Percentiles rank a stretch among this genome's conserved stretches.
These are phyloP conservation scores for Hoplodrina blanda DNA, from an alignment of 2,888 invertebrate species.

Conservation along the genomic window DNA sequence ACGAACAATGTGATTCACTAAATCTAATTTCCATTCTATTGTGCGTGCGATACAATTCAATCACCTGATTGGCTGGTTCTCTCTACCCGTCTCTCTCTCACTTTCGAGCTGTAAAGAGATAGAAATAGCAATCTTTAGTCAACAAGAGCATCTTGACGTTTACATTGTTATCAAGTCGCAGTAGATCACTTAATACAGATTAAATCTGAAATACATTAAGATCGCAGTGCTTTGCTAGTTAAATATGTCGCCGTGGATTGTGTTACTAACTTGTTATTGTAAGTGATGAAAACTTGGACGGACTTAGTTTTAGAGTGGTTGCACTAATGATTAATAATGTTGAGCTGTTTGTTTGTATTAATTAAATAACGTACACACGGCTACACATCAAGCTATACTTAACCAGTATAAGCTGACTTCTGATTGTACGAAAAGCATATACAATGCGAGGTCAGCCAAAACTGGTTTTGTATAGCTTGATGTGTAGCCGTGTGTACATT, in stretches of 20 bases:
- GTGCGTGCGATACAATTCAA: constrained; percentile 63
- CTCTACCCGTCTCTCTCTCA: constrained; percentile 37
- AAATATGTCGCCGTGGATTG: constrained; percentile 43
- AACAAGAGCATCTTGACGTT: constrained; percentile 49
- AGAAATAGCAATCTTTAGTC: constrained; percentile 37
- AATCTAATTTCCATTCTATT: constrained; percentile 65
- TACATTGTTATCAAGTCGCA: constrained; percentile 57
- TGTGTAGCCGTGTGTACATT: no score
- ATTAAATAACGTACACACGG: no score
- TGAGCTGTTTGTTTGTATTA: constrained; percentile 7
- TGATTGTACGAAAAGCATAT: no score
- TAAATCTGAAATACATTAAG: constrained; percentile 59
- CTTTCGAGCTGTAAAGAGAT: constrained; percentile 25
- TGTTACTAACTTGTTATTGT: constrained; percentile 36
- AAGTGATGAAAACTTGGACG: constrained; percentile 16
- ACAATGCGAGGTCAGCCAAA: no score
- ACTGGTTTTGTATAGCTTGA: no score
- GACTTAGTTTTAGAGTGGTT: constrained; percentile 1
- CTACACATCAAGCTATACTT: no score
- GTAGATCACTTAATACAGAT: constrained; percentile 57
- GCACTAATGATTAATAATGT: neutral
- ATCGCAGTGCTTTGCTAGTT: constrained; percentile 48
- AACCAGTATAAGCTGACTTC: no score
- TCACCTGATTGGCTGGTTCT: constrained; percentile 60
- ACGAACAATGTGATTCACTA: constrained; percentile 54